These are phyloP conservation scores for Acleris sparsana DNA, from an alignment of 2,888 invertebrate genomes.

Conservation along the genomic window DNA sequence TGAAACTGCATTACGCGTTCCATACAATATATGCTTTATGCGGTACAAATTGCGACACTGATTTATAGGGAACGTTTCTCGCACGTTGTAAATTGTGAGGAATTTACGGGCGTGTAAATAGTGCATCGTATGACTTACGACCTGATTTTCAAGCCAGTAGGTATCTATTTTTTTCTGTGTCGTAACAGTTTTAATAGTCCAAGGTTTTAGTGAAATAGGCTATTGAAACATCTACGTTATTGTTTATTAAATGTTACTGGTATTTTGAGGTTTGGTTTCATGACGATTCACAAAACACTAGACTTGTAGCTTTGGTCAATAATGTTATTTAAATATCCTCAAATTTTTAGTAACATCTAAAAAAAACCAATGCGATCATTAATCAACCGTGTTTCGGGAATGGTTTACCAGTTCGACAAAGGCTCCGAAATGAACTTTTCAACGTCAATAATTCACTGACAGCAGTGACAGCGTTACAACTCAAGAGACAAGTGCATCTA, in stretches of 20 bases:
- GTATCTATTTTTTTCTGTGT: constrained; percentile 6
- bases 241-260: no score
- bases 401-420: neutral
- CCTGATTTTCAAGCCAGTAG: constrained; percentile 7
- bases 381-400: neutral
- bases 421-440: neutral
- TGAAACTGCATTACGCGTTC: constrained; percentile 37
- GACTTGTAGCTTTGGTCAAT: no score
- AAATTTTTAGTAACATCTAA: no score
- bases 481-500: constrained; percentile 34
- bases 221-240: no score
- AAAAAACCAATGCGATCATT: neutral
- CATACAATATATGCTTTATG: constrained; percentile 49
- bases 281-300: no score
- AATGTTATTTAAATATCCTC: no score
- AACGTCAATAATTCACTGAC: constrained; percentile 3
- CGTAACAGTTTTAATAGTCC: constrained; percentile 7
- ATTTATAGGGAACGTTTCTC: constrained; percentile 55
- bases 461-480: constrained; percentile 19
- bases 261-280: no score
- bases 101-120: constrained; percentile 31
- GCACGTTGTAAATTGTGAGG: constrained; percentile 41
- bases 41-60: constrained; percentile 54
- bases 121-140: constrained; percentile 19
- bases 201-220: no score